Evolutionary conservation across 2,797 vertebrate genomes (phyloP), one percentile per base, ranked within the genome.

Genomic region (Xerus rutilus): DNA sequence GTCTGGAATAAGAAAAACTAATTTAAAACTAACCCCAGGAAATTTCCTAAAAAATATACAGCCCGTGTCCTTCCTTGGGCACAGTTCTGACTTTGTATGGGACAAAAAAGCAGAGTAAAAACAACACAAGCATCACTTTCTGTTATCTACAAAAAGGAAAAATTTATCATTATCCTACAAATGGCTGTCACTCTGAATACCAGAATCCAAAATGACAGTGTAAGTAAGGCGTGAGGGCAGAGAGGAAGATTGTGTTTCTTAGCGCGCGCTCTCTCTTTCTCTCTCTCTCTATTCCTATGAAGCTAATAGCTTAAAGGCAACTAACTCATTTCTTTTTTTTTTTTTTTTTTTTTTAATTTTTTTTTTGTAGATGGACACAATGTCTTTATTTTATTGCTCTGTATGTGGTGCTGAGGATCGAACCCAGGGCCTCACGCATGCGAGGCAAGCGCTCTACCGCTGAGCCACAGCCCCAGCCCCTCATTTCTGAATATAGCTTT

Each of bases 21-120:
- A 74, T 21, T 79, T 86, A 92, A 83, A 97, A 94, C 86, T 70
- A 87, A 74, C 23, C 67, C 32, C 25, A 96, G 39, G 81, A 96
- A 86, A 72, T 82, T 25, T 20, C 76, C 76, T 88, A 77, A 77
- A 87, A 83, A 59, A n/a, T 47, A 13, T 4, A 54, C 8, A 74
- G 15, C 0, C 4, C 35, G 12, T 59, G 57, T 1, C 64, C 32
- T 32, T 17, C 32, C 59, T 47, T 85, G 62, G 14, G 28, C 30
- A 18, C 21, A 47, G 9, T 35, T 93, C 17, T 82, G 54, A 65
- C 79, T 89, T 94, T 72, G 30, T 59, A 21, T 4, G 1, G 17
- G 35, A 7, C 79, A n/a, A 23, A 86, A 95, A 74, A 72, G 18
- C 21, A 78, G 20, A 72, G 70, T 1, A 59, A 91, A 81, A 70